Percentiles rank a stretch among this genome's conserved stretches.
Evolutionary conservation across 2,797 vertebrate genomes (phyloP).

Genomic region (Brotula barbata): DNA sequence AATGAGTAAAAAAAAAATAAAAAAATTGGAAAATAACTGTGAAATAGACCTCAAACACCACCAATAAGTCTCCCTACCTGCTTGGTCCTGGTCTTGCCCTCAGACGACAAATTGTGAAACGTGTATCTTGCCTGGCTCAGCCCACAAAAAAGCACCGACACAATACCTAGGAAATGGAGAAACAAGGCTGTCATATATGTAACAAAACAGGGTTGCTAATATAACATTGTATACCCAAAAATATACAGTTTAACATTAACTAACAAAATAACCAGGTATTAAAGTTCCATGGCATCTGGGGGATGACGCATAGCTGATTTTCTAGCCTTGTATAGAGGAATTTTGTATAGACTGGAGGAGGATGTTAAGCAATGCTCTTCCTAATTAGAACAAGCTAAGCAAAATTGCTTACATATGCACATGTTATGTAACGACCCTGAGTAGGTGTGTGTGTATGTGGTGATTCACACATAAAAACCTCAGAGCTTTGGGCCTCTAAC

Average conservation of each 20-base stretch:
- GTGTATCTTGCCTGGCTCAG: slow-evolving; percentile 88
- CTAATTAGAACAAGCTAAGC: slow-evolving; percentile 33
- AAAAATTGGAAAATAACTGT: slow-evolving; percentile 14
- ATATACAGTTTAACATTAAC: background rate
- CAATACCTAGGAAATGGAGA: slow-evolving; percentile 80
- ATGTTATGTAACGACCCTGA: slow-evolving; percentile 28
- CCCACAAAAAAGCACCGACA: slow-evolving; percentile 88
- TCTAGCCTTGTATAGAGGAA: too few relatives aligned
- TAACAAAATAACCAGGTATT: background rate
- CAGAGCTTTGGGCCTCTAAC: slow-evolving; percentile 13
- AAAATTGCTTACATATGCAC: slow-evolving; percentile 29
- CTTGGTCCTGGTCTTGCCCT: slow-evolving; percentile 82
- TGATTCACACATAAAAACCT: slow-evolving; percentile 2
- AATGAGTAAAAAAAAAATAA: slow-evolving; percentile 22
- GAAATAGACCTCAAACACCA: background rate
- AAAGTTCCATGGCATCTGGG: background rate
- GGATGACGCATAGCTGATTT: background rate
- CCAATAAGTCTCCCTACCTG: slow-evolving; percentile 75
- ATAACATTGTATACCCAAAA: background rate
- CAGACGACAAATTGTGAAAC: slow-evolving; percentile 82
- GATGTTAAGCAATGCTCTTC: slow-evolving; percentile 33
- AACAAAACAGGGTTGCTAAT: background rate
- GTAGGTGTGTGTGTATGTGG: slow-evolving; percentile 23
- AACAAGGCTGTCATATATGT: background rate
- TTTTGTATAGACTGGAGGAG: slow-evolving; percentile 14